phyloP scores from a whole-genome alignment of 2,797 vertebrate species.

The Sebastes variabilis region DNA sequence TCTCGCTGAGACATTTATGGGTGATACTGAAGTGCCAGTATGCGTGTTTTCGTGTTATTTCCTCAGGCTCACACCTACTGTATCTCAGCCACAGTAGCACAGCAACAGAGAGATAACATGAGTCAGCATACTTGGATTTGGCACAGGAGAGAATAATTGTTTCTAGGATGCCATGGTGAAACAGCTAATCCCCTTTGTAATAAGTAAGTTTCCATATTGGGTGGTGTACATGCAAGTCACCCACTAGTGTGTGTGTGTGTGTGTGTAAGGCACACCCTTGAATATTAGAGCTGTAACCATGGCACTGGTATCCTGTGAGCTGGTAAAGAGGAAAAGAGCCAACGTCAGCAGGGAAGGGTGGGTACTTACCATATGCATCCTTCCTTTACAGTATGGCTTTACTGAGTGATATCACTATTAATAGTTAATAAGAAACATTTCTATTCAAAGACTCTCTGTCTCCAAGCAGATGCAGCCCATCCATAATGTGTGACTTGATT shows the following conservation, averaged over 20 bases:
- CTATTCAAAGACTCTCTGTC: too few species aligned
- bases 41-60: slow-evolving; percentile 26
- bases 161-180: slow-evolving; percentile 41
- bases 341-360: too few species aligned
- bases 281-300: too few species aligned
- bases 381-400: too few species aligned
- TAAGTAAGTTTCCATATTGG: slow-evolving; percentile 25
- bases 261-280: too few species aligned
- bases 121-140: slow-evolving; percentile 41
- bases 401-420: too few species aligned
- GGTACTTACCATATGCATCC: too few species aligned
- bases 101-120: slow-evolving; percentile 38
- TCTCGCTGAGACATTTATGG: slow-evolving; percentile 33
- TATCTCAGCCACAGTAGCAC: slow-evolving; percentile 21
- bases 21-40: slow-evolving; percentile 2
- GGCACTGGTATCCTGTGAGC: too few species aligned
- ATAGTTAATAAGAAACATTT: too few species aligned
- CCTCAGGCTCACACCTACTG: slow-evolving; percentile 21
- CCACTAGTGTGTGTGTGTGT: slow-evolving; percentile 18
- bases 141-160: slow-evolving; percentile 24
- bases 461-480: too few species aligned
- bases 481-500: too few species aligned
- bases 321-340: too few species aligned
- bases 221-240: slow-evolving; percentile 40
- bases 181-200: slow-evolving; percentile 21